These are phyloP conservation scores for Sycobia sp. DNA, from an alignment of 1,140 invertebrate species.

Conservation along the genomic window DNA sequence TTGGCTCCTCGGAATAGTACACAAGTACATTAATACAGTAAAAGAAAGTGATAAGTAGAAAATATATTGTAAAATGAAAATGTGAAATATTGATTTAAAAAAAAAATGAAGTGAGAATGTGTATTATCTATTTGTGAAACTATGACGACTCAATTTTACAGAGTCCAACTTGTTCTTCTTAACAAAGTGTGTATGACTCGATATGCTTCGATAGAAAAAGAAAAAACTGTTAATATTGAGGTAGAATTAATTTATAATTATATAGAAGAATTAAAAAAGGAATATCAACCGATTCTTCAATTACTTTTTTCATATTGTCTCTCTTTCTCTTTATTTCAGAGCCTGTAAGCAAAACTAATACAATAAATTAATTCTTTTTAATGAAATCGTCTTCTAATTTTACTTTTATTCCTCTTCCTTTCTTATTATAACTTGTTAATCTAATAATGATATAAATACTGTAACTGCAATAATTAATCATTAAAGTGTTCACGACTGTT, in stretches of 20 bases:
- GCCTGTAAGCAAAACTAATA: conserved; percentile 26
- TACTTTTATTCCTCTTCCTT: background rate
- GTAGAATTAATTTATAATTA: conserved; percentile 24
- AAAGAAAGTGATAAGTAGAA: conserved; percentile 26
- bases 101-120: conserved; percentile 35
- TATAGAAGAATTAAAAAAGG: conserved; percentile 29
- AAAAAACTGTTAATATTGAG: conserved; percentile 35
- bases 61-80: conserved; percentile 9
- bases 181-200: background rate
- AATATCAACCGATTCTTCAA: conserved; percentile 12
- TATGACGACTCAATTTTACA: conserved; percentile 36
- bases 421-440: no score
- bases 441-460: no score
- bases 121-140: conserved; percentile 40
- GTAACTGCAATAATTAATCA: no score
- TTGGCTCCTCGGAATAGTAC: conserved; percentile 30
- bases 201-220: conserved; percentile 5
- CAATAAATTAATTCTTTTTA: conserved; percentile 3
- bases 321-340: conserved; percentile 30
- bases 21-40: conserved; percentile 39
- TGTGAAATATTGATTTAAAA: conserved; percentile 20
- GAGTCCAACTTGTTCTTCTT: conserved; percentile 9
- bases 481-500: no score
- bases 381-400: background rate
- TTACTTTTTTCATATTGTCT: no score